Percentiles rank a stretch among this genome's conserved stretches.
These are phyloP conservation scores for Cynopterus brachyotis DNA, from an alignment of 2,113 vertebrate genomes.

Conservation along the genomic window DNA sequence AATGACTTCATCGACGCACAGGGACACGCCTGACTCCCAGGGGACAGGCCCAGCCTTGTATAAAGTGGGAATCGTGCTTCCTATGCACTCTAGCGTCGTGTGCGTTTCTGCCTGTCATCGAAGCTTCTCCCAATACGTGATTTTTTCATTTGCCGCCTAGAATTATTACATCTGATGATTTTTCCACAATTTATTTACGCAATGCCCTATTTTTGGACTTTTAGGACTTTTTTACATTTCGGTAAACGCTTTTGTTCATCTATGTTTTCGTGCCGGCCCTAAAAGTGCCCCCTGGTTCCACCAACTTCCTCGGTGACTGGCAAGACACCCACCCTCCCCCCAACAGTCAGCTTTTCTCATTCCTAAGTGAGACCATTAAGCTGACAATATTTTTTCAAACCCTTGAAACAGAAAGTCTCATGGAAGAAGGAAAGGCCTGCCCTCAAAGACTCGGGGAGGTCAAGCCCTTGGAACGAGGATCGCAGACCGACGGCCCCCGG, in stretches of 20 bases:
- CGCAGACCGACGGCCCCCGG: too few species aligned
- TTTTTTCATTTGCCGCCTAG: background rate
- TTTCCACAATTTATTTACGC: background rate
- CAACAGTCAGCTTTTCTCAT: background rate
- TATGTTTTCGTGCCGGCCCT: background rate
- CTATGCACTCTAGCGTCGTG: background rate
- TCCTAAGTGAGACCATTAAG: background rate
- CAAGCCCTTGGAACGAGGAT: background rate
- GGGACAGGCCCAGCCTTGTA: background rate
- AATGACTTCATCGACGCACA: background rate
- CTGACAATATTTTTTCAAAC: background rate
- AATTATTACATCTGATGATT: background rate
- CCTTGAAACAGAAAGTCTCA: background rate
- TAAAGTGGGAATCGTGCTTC: background rate
- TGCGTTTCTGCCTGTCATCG: too few species aligned
- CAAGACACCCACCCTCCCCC: background rate
- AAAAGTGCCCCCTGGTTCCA: fast-evolving
- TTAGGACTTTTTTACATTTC: background rate
- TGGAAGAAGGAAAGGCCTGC: background rate
- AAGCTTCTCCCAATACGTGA: background rate
- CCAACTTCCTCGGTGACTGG: background rate
- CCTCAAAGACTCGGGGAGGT: background rate
- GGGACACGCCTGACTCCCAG: background rate
- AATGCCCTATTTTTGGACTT: background rate
- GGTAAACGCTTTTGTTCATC: background rate